Evolutionary conservation across 1,140 invertebrate genomes (phyloP), one percentile per base, ranked within the genome.

Genomic region (Sipha flava): DNA sequence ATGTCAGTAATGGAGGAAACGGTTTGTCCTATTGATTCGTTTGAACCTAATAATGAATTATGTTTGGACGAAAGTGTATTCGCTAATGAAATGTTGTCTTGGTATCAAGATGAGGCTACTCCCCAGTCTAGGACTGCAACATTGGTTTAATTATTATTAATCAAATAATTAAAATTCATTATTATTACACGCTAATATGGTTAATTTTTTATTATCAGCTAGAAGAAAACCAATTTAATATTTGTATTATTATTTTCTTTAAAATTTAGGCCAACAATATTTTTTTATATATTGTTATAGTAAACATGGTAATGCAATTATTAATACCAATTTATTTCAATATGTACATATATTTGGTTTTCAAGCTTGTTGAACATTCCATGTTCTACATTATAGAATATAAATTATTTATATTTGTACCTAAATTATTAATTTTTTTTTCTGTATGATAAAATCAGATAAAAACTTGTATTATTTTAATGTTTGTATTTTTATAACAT

Each of bases 51-150:
- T 40, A 64, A 81, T 18, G 34, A 29, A 45, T 45, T 43, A 26
- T 47, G 29, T 62, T 84, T 82, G 47, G 66, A 86, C 29, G 84
- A 83, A n/a, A 85, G 85, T 49, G 82, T 83, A 12, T 85, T 85
- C 79, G 83, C 84, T 21, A 83, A 83, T 64, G 86, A 87, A 73
- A 85, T 87, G 83, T 80, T 87, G 49, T 84, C 85, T 9, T 87
- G 87, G 87, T 87, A 86, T 80, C 85, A 85, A 75, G 85, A 86
- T 72, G 84, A 86, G 34, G 81, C 72, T 62, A 80, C 81, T 18
- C 81, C 79, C 12, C 81, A 82, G 64, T 79, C 82, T 26, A 72
- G 83, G 31, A 83, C 84, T 21, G 83, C 84, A 5, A 84, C 84
- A 0, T 81, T 84, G 43, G 83, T 84, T 7, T 84, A 80, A 83